A percentile compares a stretch with the other conserved stretches of the same genome.
Conservation (phyloP, 2,797 vertebrate genomes). For the Betta splendens region DNA sequence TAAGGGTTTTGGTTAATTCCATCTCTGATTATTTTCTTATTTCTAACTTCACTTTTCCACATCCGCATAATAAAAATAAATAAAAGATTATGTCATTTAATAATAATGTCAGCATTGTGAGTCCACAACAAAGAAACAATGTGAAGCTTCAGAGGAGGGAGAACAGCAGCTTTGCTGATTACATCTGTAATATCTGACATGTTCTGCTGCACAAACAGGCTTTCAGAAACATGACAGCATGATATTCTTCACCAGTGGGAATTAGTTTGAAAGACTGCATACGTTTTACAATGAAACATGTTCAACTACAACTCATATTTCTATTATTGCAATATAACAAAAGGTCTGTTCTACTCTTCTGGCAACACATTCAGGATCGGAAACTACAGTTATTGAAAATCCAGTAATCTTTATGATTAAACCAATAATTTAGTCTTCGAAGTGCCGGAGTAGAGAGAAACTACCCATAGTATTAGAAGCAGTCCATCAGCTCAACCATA, state of each 20-base stretch:
- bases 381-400: neutral
- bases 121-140: slow-evolving; percentile 11
- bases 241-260: neutral
- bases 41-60: neutral
- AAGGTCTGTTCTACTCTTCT: neutral
- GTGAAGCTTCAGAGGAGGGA: slow-evolving; percentile 7
- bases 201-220: slow-evolving; percentile 10
- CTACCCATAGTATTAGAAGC: neutral
- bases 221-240: slow-evolving; percentile 11
- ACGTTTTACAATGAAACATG: neutral
- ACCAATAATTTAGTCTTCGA: neutral
- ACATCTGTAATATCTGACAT: slow-evolving; percentile 26
- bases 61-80: slow-evolving; percentile 4
- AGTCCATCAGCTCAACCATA: neutral
- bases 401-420: neutral
- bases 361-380: neutral
- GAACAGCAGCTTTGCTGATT: slow-evolving; percentile 13
- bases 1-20: neutral
- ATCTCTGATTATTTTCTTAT: neutral
- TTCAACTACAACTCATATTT: neutral
- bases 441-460: neutral
- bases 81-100: neutral
- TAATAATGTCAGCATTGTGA: neutral
- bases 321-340: neutral
- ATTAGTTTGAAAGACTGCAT: neutral